Evolutionary conservation across 2,888 invertebrate genomes (phyloP).

Genomic region (Nudaria mundana): DNA sequence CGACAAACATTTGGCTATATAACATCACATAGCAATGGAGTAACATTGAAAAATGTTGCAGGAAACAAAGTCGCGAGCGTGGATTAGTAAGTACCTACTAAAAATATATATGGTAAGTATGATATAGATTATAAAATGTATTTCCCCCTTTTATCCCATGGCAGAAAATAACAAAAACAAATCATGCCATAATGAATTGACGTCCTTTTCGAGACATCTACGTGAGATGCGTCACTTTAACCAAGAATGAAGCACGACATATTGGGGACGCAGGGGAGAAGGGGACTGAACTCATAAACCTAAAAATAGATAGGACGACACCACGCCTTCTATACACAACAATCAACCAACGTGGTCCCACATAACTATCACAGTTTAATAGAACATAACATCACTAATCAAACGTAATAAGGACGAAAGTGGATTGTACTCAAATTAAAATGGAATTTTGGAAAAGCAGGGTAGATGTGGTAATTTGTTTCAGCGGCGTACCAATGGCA

Average conservation of each 20-base stretch:
- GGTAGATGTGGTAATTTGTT: constrained; percentile 19
- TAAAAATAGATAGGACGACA: constrained; percentile 70
- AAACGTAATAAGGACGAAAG: constrained; percentile 34
- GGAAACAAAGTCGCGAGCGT: no score
- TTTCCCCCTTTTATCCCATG: no score
- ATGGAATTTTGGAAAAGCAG: constrained; percentile 21
- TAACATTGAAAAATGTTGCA: no score
- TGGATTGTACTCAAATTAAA: constrained; percentile 18
- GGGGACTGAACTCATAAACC: constrained; percentile 74
- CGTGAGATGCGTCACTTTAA: constrained; percentile 36
- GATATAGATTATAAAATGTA: no score
- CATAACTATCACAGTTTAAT: constrained; percentile 23
- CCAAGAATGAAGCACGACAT: constrained; percentile 36
- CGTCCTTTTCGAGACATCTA: constrained; percentile 17
- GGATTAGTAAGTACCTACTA: no score
- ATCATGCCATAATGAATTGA: background rate
- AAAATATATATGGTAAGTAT: no score
- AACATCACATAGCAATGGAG: no score
- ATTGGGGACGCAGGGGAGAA: constrained; percentile 42
- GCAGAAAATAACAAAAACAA: no score
- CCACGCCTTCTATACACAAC: constrained; percentile 45
- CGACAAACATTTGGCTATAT: no score
- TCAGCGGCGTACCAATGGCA: constrained; percentile 33
- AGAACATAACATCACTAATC: constrained; percentile 24
- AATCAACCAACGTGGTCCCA: constrained; percentile 26